These are phyloP conservation scores for Polyergus mexicanus DNA, from an alignment of 1,140 invertebrate genomes.

Conservation along the genomic window DNA sequence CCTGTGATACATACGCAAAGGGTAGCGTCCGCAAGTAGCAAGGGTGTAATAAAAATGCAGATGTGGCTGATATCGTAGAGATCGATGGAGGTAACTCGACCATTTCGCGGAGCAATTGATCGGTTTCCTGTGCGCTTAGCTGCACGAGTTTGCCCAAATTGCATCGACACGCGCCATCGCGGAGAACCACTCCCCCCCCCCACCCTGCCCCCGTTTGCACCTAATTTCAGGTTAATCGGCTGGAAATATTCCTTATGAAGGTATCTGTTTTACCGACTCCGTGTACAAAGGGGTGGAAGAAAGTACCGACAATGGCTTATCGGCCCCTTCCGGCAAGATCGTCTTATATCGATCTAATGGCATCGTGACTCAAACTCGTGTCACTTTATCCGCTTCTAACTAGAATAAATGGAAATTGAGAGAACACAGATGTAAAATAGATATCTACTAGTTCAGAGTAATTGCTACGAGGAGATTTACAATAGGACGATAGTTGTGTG, in stretches of 20 bases:
- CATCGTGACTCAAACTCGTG: neutral
- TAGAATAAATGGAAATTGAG: neutral
- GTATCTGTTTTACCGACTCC: constrained; percentile 61
- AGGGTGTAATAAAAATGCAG: constrained; percentile 45
- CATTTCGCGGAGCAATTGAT: constrained; percentile 17
- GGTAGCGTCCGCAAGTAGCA: constrained; percentile 17
- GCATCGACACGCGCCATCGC: constrained; percentile 50
- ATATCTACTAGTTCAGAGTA: neutral
- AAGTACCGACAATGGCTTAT: constrained; percentile 33
- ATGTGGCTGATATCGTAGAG: constrained; percentile 42
- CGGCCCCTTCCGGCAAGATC: neutral
- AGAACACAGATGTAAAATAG: too few relatives aligned
- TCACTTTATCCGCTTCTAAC: neutral
- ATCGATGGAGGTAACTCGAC: constrained; percentile 33
- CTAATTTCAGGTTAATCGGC: constrained; percentile 59
- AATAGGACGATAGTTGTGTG: too few relatives aligned
- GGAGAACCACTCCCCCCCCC: neutral
- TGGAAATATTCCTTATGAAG: constrained; percentile 39
- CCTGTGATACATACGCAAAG: neutral
- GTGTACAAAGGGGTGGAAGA: neutral
- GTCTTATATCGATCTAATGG: neutral
- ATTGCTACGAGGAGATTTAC: neutral
- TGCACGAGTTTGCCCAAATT: constrained; percentile 63
- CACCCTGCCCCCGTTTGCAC: constrained; percentile 40
- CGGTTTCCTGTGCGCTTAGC: constrained; percentile 20